Evolutionary conservation across 2,113 vertebrate species (phyloP).

Genomic region (Gulo gulo): DNA sequence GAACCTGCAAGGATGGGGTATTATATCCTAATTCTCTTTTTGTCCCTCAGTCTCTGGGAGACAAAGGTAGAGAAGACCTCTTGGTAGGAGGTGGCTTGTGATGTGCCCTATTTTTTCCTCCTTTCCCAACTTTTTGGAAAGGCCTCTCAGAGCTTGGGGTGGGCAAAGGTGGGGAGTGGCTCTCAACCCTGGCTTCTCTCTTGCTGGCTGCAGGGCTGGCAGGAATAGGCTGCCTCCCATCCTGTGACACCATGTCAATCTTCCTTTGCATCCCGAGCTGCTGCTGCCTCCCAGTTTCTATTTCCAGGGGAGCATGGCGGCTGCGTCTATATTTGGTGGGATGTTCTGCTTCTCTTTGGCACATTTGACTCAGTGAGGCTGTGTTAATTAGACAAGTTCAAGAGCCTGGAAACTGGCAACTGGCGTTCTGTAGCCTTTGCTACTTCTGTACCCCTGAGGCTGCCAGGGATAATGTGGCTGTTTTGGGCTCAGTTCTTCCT

Average conservation of each 20-base stretch:
- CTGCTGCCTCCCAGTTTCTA: slow-evolving; percentile 54
- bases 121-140: not conserved
- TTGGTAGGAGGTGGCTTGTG: not conserved
- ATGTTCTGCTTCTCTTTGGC: slow-evolving; percentile 60
- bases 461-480: not conserved
- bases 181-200: not conserved
- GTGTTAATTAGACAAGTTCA: slow-evolving; percentile 56
- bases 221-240: not conserved
- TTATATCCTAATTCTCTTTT: not conserved
- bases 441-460: not conserved
- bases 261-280: not conserved
- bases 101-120: not conserved
- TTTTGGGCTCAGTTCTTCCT: slow-evolving; percentile 14
- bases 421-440: slow-evolving; percentile 24
- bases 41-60: not conserved
- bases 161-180: not conserved
- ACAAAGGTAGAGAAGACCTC: not conserved
- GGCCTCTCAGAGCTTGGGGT: not conserved
- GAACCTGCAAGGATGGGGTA: not conserved
- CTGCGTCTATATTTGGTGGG: slow-evolving; percentile 67
- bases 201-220: not conserved
- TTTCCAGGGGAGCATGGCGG: slow-evolving; percentile 55
- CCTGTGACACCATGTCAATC: slow-evolving; percentile 51
- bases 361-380: slow-evolving; percentile 59
- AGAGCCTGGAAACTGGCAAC: slow-evolving; percentile 41